Evolutionary conservation across 2,888 invertebrate genomes (phyloP).

Genomic region (Pollenia angustigena): DNA sequence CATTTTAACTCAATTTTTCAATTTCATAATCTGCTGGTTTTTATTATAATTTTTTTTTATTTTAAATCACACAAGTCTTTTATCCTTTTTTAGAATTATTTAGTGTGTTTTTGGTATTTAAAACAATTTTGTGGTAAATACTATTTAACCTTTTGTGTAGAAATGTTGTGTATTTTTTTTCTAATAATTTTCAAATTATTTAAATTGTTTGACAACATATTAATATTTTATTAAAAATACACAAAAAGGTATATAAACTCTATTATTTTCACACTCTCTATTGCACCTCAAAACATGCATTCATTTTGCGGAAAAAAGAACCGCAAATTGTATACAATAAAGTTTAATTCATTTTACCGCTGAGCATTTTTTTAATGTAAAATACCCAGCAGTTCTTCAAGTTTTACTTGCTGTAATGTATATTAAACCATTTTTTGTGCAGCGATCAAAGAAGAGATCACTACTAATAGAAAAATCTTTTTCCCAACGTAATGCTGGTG

Average conservation of each 20-base stretch:
- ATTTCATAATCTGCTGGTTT: constrained; percentile 26
- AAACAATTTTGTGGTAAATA: constrained; percentile 41
- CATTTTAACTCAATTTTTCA: neutral
- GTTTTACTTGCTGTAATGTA: too few relatives aligned
- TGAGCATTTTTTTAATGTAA: constrained; percentile 13
- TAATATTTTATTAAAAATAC: constrained; percentile 1
- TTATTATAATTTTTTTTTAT: neutral
- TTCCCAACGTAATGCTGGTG: too few relatives aligned
- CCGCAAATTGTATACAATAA: constrained; percentile 30
- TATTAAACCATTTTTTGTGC: too few relatives aligned
- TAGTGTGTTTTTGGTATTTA: neutral
- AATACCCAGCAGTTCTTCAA: too few relatives aligned
- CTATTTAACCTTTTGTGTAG: constrained; percentile 28
- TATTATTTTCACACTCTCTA: neutral
- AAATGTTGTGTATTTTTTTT: neutral
- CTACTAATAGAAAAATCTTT: too few relatives aligned
- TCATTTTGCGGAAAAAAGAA: neutral
- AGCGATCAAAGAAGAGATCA: too few relatives aligned
- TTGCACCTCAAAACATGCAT: neutral
- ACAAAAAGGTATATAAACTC: constrained; percentile 7
- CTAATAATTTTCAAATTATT: neutral
- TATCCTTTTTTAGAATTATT: constrained; percentile 7
- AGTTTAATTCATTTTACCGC: constrained; percentile 6
- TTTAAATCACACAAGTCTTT: constrained; percentile 27
- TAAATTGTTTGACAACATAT: neutral